Evolutionary conservation across 2,113 vertebrate species (phyloP).

Genomic region (Panurus biarmicus): DNA sequence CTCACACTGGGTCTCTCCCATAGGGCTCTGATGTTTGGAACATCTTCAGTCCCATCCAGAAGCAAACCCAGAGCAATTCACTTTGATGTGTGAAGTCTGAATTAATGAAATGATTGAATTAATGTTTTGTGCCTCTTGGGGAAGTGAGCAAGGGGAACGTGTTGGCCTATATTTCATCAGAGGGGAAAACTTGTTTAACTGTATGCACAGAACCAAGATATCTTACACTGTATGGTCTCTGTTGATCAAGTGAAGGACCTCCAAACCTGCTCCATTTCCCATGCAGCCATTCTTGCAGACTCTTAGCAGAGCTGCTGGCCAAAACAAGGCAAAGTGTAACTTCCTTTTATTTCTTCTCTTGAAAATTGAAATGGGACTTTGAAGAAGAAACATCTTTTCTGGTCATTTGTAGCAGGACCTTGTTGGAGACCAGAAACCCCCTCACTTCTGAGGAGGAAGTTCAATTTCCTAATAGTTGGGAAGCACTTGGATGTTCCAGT

Average conservation of each 20-base stretch:
- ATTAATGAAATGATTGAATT: slow-evolving; percentile 58
- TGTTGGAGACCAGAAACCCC: background rate
- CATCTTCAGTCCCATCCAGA: background rate
- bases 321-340: background rate
- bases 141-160: background rate
- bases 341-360: background rate
- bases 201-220: background rate
- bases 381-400: background rate
- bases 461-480: background rate
- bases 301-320: background rate
- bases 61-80: slow-evolving; percentile 30
- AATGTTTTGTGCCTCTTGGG: slow-evolving; percentile 25
- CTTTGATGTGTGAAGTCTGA: slow-evolving; percentile 58
- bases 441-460: background rate
- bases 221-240: background rate
- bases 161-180: slow-evolving; percentile 44
- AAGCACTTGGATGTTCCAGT: background rate
- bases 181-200: background rate
- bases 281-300: background rate
- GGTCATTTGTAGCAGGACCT: background rate
- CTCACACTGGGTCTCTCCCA: background rate
- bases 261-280: background rate
- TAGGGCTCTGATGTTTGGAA: background rate
- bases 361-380: background rate
- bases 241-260: background rate